phyloP scores from a whole-genome alignment of 2,113 vertebrate genomes.

The Sturnira hondurensis region DNA sequence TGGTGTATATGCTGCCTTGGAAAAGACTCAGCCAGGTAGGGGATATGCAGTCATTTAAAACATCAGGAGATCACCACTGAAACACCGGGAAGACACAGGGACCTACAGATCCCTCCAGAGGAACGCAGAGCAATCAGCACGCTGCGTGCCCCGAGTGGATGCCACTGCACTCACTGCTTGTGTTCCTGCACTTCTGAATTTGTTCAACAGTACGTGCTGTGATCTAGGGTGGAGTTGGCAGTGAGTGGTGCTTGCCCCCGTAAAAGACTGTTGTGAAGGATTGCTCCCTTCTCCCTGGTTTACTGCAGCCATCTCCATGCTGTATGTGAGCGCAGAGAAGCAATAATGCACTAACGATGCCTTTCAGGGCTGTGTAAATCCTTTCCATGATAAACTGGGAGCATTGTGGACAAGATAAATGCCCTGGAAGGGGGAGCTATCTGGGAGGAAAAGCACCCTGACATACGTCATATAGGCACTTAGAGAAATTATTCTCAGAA shows the following conservation, averaged over 20 bases:
- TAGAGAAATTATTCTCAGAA: conserved; percentile 26
- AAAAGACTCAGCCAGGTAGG: neutral
- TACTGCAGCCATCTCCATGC: neutral
- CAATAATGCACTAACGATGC: neutral
- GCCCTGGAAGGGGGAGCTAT: neutral
- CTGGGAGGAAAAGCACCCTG: neutral
- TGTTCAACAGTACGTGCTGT: neutral
- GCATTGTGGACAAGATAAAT: neutral
- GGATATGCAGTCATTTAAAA: neutral
- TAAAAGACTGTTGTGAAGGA: neutral
- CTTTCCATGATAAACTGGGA: conserved; percentile 18
- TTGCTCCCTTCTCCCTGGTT: neutral
- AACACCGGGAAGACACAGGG: neutral
- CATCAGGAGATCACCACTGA: neutral
- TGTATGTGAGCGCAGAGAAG: conserved; percentile 25
- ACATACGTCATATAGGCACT: neutral
- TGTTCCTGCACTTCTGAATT: neutral
- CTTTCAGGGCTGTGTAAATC: conserved; percentile 42
- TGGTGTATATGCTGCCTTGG: neutral
- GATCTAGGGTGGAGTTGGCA: neutral
- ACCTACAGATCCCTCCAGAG: neutral
- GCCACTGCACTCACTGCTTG: no score
- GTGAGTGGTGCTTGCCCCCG: neutral
- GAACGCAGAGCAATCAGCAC: no score
- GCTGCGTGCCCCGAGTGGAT: accelerated